Conservation (phyloP, 2,113 vertebrate species). For the Trinectes maculatus region DNA sequence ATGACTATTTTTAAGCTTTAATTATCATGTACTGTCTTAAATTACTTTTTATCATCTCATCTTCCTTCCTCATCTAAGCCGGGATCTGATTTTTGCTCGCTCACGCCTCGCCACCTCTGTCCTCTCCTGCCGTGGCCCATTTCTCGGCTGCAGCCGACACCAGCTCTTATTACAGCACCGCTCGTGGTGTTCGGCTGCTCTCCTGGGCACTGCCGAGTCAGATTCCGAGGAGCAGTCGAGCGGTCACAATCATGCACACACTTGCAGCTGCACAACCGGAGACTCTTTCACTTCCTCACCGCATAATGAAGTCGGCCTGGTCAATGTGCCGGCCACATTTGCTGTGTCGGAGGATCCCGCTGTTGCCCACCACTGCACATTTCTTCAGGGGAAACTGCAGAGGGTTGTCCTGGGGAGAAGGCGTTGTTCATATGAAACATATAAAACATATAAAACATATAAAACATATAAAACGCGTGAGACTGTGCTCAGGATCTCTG, state of each 20-base stretch:
- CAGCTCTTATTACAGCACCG: conserved; percentile 34
- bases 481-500: not conserved
- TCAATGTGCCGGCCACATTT: conserved; percentile 92
- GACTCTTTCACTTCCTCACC: conserved; percentile 80
- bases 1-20: too few species aligned
- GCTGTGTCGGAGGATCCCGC: conserved; percentile 93
- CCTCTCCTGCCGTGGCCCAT: conserved; percentile 27
- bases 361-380: conserved; percentile 96
- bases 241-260: not conserved
- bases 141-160: conserved; percentile 26
- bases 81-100: conserved; percentile 17
- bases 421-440: too few species aligned
- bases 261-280: not conserved
- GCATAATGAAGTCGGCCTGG: conserved; percentile 92
- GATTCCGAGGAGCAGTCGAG: not conserved
- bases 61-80: not conserved
- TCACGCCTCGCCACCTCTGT: conserved; percentile 8
- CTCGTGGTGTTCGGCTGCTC: conserved; percentile 17
- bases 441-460: too few species aligned
- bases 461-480: too few species aligned
- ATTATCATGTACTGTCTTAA: too few species aligned
- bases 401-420: conserved; percentile 88
- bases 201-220: not conserved
- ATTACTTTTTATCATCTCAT: too few species aligned
- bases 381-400: conserved; percentile 92